Percentiles rank a stretch among this genome's conserved stretches.
Evolutionary conservation across 2,797 vertebrate genomes (phyloP).

Genomic region (Gallinago stenura): DNA sequence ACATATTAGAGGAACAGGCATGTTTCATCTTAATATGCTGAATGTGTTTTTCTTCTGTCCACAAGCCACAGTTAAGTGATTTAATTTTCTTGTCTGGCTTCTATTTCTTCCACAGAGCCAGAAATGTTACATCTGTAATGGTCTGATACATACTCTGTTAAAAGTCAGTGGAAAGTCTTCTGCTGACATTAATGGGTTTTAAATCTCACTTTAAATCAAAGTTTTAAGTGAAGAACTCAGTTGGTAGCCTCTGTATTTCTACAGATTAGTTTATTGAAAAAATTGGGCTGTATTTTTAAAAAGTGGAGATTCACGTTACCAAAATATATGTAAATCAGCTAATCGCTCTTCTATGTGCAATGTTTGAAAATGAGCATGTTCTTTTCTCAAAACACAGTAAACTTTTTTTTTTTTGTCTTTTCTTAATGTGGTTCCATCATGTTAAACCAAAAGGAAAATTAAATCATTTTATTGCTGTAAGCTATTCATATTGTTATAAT

Average conservation of each 20-base stretch:
- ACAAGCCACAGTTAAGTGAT: background rate
- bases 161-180: slow-evolving; percentile 13
- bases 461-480: background rate
- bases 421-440: background rate
- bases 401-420: background rate
- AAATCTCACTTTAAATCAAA: background rate
- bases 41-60: slow-evolving; percentile 17
- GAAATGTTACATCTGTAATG: background rate
- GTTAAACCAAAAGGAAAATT: slow-evolving; percentile 11
- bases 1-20: background rate
- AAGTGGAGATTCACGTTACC: background rate
- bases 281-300: background rate
- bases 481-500: background rate
- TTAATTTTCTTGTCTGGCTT: slow-evolving; percentile 42
- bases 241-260: background rate
- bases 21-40: slow-evolving; percentile 28
- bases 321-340: background rate
- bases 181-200: background rate
- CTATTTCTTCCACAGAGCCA: background rate
- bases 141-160: slow-evolving; percentile 1
- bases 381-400: background rate
- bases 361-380: background rate
- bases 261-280: background rate
- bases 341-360: background rate
- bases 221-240: background rate